Conservation (phyloP, 2,113 vertebrate species). For the Nycticebus coucang region DNA sequence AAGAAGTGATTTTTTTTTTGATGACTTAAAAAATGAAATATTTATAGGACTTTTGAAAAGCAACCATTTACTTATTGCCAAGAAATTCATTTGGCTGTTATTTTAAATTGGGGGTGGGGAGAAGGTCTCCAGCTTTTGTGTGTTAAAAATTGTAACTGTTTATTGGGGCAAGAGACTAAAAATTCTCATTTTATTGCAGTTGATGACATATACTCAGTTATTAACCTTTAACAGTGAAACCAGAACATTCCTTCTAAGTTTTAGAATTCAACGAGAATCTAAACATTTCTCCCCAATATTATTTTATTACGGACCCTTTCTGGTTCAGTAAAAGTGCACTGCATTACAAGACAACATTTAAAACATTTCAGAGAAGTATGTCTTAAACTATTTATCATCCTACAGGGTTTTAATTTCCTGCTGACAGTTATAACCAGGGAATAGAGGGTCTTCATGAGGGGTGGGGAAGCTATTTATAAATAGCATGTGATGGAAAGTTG, state of each 20-base stretch:
- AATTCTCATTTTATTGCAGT: constrained; percentile 50
- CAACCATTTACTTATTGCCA: constrained; percentile 41
- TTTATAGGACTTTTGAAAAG: constrained; percentile 56
- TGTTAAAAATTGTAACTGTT: constrained; percentile 70
- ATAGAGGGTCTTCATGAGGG: not conserved
- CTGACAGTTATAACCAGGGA: constrained; percentile 48
- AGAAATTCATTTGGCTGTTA: constrained; percentile 59
- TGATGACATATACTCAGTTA: constrained; percentile 27
- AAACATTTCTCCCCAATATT: constrained; percentile 73
- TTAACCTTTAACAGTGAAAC: constrained; percentile 63
- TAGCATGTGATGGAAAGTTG: constrained; percentile 62
- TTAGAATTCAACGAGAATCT: constrained; percentile 69
- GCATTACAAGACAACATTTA: constrained; percentile 47
- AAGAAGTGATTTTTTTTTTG: constrained; percentile 23
- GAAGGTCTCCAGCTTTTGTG: constrained; percentile 46
- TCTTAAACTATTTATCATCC: constrained; percentile 66
- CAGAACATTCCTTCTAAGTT: constrained; percentile 52
- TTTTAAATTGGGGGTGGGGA: constrained; percentile 35
- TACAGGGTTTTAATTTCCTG: constrained; percentile 61
- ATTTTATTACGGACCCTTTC: constrained; percentile 76
- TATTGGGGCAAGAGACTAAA: constrained; percentile 20
- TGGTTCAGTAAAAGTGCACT: constrained; percentile 75
- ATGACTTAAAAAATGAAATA: constrained; percentile 32
- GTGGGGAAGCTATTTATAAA: constrained; percentile 28
- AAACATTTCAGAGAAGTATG: constrained; percentile 60